Evolutionary conservation across 2,113 vertebrate species (phyloP).

Genomic region (Aix galericulata): DNA sequence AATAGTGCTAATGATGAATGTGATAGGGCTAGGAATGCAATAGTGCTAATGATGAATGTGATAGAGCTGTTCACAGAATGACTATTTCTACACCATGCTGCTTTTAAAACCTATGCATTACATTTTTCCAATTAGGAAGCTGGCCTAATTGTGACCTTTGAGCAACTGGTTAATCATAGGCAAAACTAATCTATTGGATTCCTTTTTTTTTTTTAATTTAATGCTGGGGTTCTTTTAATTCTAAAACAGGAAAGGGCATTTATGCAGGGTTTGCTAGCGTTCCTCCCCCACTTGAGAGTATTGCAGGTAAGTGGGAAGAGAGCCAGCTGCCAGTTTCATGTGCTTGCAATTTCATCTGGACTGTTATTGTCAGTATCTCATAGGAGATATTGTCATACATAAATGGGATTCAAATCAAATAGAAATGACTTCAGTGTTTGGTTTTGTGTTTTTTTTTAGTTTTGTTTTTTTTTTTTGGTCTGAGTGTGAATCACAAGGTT

Average conservation of each 20-base stretch:
- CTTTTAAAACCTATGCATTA: neutral
- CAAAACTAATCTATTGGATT: neutral
- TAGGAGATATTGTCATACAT: neutral
- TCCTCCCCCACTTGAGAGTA: neutral
- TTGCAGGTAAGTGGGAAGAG: neutral
- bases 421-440: neutral
- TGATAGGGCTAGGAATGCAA: neutral
- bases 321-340: rapidly evolving
- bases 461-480: too few species aligned
- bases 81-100: neutral
- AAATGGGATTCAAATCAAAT: conserved; percentile 13
- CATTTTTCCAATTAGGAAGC: neutral
- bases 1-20: neutral
- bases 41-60: neutral
- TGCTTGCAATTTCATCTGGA: neutral
- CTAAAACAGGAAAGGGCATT: neutral
- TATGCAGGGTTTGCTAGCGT: neutral
- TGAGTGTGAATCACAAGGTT: neutral
- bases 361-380: neutral
- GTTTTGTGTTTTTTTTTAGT: too few species aligned
- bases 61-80: neutral
- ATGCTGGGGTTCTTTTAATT: neutral
- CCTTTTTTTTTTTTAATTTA: neutral
- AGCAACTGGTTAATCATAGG: neutral
- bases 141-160: neutral